A percentile compares a stretch with the other conserved stretches of the same genome.
phyloP scores from a whole-genome alignment of 2,888 invertebrate genomes.

The Trissolcus brochymenae region DNA sequence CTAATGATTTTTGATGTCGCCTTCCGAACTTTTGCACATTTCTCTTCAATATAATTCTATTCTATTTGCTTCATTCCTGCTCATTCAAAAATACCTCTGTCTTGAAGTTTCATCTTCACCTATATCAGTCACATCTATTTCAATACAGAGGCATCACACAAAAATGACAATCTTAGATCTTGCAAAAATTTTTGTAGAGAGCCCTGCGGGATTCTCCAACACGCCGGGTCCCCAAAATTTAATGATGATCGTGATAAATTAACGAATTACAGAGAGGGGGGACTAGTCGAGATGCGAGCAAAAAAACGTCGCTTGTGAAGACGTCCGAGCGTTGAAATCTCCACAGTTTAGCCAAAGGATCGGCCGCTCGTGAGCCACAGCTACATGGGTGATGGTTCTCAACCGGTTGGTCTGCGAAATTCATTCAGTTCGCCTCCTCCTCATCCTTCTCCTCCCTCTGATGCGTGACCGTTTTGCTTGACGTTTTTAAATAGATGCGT shows the following conservation, averaged over 20 bases:
- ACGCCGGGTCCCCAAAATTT: conserved; percentile 21
- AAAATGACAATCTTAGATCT: conserved; percentile 20
- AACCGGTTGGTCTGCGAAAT: conserved; percentile 64
- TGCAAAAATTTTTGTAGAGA: conserved; percentile 13
- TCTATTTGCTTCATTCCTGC: no score
- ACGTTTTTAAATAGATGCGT: conserved; percentile 44
- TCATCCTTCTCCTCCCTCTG: conserved; percentile 32
- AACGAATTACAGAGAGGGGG: conserved; percentile 28
- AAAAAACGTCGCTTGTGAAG: conserved; percentile 60
- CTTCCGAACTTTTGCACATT: not conserved
- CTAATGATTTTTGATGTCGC: conserved; percentile 46
- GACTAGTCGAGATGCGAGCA: conserved; percentile 34
- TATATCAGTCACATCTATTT: conserved; percentile 18
- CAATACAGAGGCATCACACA: not conserved
- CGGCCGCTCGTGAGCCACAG: conserved; percentile 49
- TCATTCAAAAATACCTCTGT: no score
- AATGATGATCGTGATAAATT: conserved; percentile 49
- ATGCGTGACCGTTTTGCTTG: conserved; percentile 27
- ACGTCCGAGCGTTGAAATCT: conserved; percentile 63
- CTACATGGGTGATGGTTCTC: conserved; percentile 63
- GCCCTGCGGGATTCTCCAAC: conserved; percentile 20
- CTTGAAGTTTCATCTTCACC: conserved; percentile 29
- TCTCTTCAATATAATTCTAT: no score
- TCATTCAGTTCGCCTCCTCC: conserved; percentile 40
- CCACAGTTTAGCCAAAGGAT: conserved; percentile 58